Evolutionary conservation across 2,888 invertebrate species (phyloP), one percentile per base, ranked within the genome.

Genomic region (Apotomis betuletana): DNA sequence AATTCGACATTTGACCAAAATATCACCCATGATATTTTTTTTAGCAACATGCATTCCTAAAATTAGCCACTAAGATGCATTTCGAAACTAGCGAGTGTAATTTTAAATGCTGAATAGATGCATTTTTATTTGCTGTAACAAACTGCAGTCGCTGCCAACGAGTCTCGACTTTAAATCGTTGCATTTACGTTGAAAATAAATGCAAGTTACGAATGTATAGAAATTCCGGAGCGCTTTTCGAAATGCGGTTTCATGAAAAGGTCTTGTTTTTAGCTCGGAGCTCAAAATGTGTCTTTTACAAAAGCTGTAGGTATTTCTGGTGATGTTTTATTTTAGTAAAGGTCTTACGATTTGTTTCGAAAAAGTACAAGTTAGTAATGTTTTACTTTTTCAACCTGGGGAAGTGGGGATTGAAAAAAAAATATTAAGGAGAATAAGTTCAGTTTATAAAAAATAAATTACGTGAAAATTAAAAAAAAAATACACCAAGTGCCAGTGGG

Each of bases 161-260:
- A 64, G 27, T 44, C 12, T 55, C 15, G 15, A 44, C 65, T 57
- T 57, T 36, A 65, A 3, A 46, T 15, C 15, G 13, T 36, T 0
- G n/a, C 1, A 0, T 44, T 46, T n/a, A 27, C 27, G 54, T 64
- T 55, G 44, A 15, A 54, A 27, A 15, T 41, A 9, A 38, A 13
- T 54, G 41, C 8, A 27, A 15, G 41, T 4, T 27, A 13, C 3
- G 6, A 12, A 55, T 64, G 44, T 15, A 64, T 41, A 46, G 64
- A 64, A 27, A 4, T 64, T 41, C 15, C 36, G n/a, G n/a, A 55
- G 55, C 38, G 64, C 54, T 65, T 36, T 57, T 27, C 55, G 54
- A 55, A 65, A 64, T 64, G 64, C 64, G 64, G 64, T 65, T 46
- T 55, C 44, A 54, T 65, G 64, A 64, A 64, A 55, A 65, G 46